Conservation (phyloP, 1,140 invertebrate genomes). For the Scaptomyza graminum region DNA sequence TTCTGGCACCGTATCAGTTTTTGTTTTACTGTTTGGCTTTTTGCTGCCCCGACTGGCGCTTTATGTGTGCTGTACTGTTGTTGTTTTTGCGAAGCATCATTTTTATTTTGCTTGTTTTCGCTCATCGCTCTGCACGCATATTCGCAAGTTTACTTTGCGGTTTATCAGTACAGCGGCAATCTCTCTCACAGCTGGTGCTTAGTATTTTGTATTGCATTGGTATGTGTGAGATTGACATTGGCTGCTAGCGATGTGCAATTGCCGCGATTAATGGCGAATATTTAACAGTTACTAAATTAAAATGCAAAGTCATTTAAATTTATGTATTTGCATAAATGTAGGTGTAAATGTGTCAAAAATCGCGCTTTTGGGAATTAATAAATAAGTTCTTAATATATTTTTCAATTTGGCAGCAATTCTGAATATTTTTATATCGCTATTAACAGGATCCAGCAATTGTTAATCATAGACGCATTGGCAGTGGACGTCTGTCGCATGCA, state of each 20-base stretch:
- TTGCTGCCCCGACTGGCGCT: background rate
- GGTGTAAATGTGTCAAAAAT: too few relatives aligned
- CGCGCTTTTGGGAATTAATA: too few relatives aligned
- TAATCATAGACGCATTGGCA: constrained; percentile 80
- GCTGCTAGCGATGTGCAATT: constrained; percentile 24
- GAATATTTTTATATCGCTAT: background rate
- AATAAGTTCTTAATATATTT: too few relatives aligned
- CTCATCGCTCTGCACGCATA: constrained; percentile 32
- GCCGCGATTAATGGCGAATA: constrained; percentile 11
- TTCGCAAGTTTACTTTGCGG: constrained; percentile 42
- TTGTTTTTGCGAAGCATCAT: constrained; percentile 17
- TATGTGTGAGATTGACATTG: constrained; percentile 17
- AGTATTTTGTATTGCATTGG: constrained; percentile 7
- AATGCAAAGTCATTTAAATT: too few relatives aligned
- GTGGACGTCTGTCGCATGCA: constrained; percentile 68
- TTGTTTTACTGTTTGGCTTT: constrained; percentile 14
- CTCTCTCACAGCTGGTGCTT: constrained; percentile 53
- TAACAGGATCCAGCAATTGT: constrained; percentile 71
- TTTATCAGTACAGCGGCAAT: constrained; percentile 44
- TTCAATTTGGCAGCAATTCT: too few relatives aligned
- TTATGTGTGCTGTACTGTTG: background rate
- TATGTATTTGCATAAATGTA: too few relatives aligned
- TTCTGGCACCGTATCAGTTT: constrained; percentile 25
- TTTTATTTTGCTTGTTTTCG: constrained; percentile 26
- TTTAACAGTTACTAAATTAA: constrained; percentile 14